A percentile compares a stretch with the other conserved stretches of the same genome.
These are phyloP conservation scores for Pocota personata DNA, from an alignment of 2,888 invertebrate species.

Conservation along the genomic window DNA sequence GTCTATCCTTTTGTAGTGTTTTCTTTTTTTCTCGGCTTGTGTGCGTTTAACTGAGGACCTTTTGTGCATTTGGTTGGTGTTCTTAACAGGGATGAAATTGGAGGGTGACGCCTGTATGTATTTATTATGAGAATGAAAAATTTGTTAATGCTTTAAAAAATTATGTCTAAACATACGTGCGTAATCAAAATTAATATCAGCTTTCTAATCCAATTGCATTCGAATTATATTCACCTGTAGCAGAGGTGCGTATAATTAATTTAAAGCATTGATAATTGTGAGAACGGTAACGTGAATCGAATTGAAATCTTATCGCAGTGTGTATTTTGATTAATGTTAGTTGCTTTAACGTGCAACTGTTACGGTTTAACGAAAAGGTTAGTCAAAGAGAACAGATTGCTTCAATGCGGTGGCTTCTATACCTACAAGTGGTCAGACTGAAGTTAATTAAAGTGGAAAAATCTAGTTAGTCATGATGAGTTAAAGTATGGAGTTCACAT, in stretches of 20 bases:
- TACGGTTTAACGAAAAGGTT: background rate
- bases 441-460: background rate
- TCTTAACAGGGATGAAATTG: background rate
- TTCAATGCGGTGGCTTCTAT: background rate
- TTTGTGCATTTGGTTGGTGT: background rate
- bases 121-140: background rate
- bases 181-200: slow-evolving; percentile 21
- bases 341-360: background rate
- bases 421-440: background rate
- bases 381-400: background rate
- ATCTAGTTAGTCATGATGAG: background rate
- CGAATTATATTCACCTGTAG: slow-evolving; percentile 34
- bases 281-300: slow-evolving; percentile 28
- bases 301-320: slow-evolving; percentile 27
- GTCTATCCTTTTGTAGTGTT: slow-evolving; percentile 34
- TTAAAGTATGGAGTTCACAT: background rate
- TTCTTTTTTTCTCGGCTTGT: background rate
- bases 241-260: slow-evolving; percentile 40
- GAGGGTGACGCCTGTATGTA: background rate
- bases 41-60: background rate
- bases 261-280: slow-evolving; percentile 44
- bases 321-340: slow-evolving; percentile 34
- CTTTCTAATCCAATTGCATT: slow-evolving; percentile 25
- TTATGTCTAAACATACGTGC: background rate
- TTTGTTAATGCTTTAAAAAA: slow-evolving; percentile 4